These are phyloP conservation scores for Oscheius sp. DNA, from an alignment of 2,888 invertebrate genomes.

Conservation along the genomic window DNA sequence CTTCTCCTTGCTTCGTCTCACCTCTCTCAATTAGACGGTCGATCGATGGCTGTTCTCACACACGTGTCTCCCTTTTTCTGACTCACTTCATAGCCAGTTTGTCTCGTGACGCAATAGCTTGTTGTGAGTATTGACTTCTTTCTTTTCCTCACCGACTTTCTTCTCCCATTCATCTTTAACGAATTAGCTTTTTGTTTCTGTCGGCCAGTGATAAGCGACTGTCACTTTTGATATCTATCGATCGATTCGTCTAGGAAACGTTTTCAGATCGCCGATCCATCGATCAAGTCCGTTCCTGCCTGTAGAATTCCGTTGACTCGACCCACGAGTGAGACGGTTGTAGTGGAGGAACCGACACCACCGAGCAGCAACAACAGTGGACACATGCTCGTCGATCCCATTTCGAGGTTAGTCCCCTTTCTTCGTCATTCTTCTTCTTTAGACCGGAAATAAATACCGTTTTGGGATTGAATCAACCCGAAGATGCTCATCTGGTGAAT, in stretches of 20 bases:
- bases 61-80: background rate
- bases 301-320: constrained; percentile 33
- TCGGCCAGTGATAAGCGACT: background rate
- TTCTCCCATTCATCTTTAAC: background rate
- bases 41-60: background rate
- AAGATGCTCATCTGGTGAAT: constrained; percentile 29
- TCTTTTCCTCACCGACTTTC: too few relatives aligned
- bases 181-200: background rate
- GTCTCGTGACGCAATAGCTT: too few relatives aligned
- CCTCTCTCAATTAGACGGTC: background rate
- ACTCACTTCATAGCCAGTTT: background rate
- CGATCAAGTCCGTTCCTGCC: constrained; percentile 57
- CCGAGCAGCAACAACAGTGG: constrained; percentile 35
- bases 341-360: constrained; percentile 27
- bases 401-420: constrained; percentile 28
- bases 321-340: too few relatives aligned
- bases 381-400: constrained; percentile 46
- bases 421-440: background rate
- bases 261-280: constrained; percentile 55
- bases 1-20: background rate
- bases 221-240: background rate
- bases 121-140: too few relatives aligned
- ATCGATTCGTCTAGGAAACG: background rate
- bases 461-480: constrained; percentile 25
- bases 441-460: constrained; percentile 32